phyloP scores from a whole-genome alignment of 2,113 vertebrate species.

The Argyrosomus japonicus region DNA sequence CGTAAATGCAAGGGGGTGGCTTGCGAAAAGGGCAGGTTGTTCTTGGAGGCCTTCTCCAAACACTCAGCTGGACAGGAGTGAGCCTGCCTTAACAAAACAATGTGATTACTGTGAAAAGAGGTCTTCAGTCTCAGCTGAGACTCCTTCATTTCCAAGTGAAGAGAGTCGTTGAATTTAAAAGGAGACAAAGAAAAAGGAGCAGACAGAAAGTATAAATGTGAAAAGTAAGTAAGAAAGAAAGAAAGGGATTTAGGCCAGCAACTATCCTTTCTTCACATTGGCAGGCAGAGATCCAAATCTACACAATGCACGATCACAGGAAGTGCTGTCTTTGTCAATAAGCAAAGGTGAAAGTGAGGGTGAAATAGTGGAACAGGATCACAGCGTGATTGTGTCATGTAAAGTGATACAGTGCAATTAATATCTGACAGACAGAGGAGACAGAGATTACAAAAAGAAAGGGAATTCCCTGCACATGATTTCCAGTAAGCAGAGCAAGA shows the following conservation, averaged over 20 bases:
- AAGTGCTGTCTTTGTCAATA: slow-evolving; percentile 11
- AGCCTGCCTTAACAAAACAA: slow-evolving; percentile 47
- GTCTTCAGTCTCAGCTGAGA: slow-evolving; percentile 15
- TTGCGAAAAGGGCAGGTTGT: slow-evolving; percentile 25
- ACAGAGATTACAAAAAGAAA: not conserved
- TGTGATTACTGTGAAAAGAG: slow-evolving; percentile 47
- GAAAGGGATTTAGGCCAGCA: slow-evolving; percentile 10
- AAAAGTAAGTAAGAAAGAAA: slow-evolving; percentile 4
- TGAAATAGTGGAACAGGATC: not conserved
- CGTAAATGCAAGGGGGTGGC: not conserved
- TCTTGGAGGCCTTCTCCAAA: slow-evolving; percentile 43
- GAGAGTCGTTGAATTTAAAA: slow-evolving; percentile 52
- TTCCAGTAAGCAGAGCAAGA: slow-evolving; percentile 5
- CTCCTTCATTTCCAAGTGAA: slow-evolving; percentile 58
- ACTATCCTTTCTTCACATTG: slow-evolving; percentile 5
- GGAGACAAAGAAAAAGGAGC: not conserved
- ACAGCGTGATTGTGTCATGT: slow-evolving; percentile 3
- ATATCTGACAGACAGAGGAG: not conserved
- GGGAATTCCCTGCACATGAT: not conserved
- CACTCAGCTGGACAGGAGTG: slow-evolving; percentile 59
- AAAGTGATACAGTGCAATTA: not conserved
- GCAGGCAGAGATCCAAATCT: not conserved
- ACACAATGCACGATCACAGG: not conserved
- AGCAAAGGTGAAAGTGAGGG: not conserved
- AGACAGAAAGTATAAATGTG: not conserved